phyloP scores from a whole-genome alignment of 1,140 invertebrate genomes.

The Helicoverpa zea region DNA sequence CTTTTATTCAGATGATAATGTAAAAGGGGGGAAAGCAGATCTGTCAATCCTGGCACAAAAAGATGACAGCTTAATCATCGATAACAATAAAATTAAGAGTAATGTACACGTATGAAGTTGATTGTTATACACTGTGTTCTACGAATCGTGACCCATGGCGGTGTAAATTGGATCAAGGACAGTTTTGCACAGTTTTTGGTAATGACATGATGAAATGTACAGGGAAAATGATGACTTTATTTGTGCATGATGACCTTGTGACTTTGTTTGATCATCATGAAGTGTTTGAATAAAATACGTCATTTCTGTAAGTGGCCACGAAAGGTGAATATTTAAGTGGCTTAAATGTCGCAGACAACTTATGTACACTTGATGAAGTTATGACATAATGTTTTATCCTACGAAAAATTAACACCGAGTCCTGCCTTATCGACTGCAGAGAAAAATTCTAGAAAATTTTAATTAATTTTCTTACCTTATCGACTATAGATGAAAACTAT shows the following conservation, averaged over 20 bases:
- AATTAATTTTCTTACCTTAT: too few species aligned
- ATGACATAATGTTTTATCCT: too few species aligned
- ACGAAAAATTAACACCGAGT: too few species aligned
- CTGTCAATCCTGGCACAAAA: constrained; percentile 51
- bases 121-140: constrained; percentile 52
- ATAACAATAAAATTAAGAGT: constrained; percentile 60
- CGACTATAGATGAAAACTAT: too few species aligned
- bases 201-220: constrained; percentile 11
- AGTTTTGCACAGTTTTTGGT: constrained; percentile 15
- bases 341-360: background rate
- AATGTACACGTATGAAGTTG: constrained; percentile 45
- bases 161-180: constrained; percentile 48
- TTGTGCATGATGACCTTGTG: constrained; percentile 9
- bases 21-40: constrained; percentile 29
- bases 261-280: background rate
- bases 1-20: background rate
- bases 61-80: constrained; percentile 60
- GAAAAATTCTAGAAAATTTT: too few species aligned
- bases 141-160: constrained; percentile 54
- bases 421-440: too few species aligned
- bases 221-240: constrained; percentile 35
- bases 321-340: constrained; percentile 23
- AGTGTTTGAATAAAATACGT: constrained; percentile 15
- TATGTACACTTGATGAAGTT: background rate
- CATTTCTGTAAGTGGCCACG: background rate